phyloP scores from a whole-genome alignment of 2,888 invertebrate species.

The Thereva nobilitata region DNA sequence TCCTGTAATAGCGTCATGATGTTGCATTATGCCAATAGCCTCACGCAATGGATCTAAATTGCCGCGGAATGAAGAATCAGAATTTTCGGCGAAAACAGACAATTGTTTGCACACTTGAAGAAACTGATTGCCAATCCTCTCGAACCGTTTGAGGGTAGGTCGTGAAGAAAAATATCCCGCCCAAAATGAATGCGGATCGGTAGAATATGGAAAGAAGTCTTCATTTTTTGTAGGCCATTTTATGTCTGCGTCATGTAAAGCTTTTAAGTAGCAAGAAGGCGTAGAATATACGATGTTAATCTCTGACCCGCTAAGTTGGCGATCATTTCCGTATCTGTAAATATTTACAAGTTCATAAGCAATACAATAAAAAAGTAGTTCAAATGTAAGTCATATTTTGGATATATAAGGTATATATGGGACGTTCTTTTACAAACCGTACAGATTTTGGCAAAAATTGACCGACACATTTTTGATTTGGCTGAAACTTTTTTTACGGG shows the following conservation, averaged over 20 bases:
- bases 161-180: conserved; percentile 88
- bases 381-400: neutral
- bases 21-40: conserved; percentile 85
- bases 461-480: no score
- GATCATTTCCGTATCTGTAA: conserved; percentile 68
- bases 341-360: conserved; percentile 2
- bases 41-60: conserved; percentile 67
- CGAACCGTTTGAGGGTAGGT: conserved; percentile 78
- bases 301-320: conserved; percentile 63
- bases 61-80: conserved; percentile 25
- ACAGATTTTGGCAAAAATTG: no score
- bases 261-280: conserved; percentile 81
- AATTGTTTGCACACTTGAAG: conserved; percentile 81
- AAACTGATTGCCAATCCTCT: conserved; percentile 74
- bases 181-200: conserved; percentile 86
- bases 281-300: conserved; percentile 85
- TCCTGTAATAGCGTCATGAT: conserved; percentile 86
- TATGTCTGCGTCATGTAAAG: conserved; percentile 70
- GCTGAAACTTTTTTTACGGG: no score
- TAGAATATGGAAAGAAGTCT: conserved; percentile 92
- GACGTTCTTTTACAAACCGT: no score
- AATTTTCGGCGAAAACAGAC: conserved; percentile 62
- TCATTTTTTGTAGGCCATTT: conserved; percentile 75
- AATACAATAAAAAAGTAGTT: neutral
- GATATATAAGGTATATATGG: neutral